A percentile compares a stretch with the other conserved stretches of the same genome.
Conservation (phyloP, 92 coral and sea anemone genomes). For the Siderastrea radians region DNA sequence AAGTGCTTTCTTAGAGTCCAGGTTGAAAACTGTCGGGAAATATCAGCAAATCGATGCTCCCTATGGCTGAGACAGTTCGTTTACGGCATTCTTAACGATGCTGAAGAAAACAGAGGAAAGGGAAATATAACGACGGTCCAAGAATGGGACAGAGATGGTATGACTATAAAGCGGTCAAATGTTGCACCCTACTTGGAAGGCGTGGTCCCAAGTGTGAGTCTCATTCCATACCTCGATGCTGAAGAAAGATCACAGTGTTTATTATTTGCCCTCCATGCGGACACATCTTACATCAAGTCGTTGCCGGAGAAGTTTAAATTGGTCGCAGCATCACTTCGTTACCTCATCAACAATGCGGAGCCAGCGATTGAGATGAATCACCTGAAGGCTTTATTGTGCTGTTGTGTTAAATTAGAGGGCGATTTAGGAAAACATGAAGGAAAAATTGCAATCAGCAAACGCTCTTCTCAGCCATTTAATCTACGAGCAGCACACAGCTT, state of each 20-base stretch:
- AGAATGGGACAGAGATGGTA: constrained; percentile 81
- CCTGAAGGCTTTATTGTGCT: constrained; percentile 61
- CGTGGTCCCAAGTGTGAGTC: constrained; percentile 56
- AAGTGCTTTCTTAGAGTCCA: constrained; percentile 67
- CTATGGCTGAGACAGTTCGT: constrained; percentile 61
- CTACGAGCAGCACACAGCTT: constrained; percentile 62
- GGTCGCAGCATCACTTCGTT: constrained; percentile 68
- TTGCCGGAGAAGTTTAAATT: constrained; percentile 45
- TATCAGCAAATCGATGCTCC: constrained; percentile 76
- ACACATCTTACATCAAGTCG: constrained; percentile 20
- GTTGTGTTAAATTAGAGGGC: constrained; percentile 16
- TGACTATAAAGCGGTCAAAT: constrained; percentile 9
- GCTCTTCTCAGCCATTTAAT: constrained; percentile 20
- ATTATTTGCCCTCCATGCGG: constrained; percentile 34
- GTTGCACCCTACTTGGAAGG: constrained; percentile 42
- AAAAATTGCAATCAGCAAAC: background rate
- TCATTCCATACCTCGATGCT: constrained; percentile 41
- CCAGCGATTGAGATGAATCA: constrained; percentile 55
- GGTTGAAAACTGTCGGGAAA: constrained; percentile 72
- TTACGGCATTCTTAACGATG: constrained; percentile 59
- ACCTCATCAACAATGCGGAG: constrained; percentile 64
- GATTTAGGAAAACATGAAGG: background rate
- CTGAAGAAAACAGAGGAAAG: background rate
- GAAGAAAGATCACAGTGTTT: constrained; percentile 33
- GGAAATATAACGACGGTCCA: constrained; percentile 12